Evolutionary conservation across 2,797 vertebrate species (phyloP), one percentile per base, ranked within the genome.

Genomic region (Tenualosa ilisha): DNA sequence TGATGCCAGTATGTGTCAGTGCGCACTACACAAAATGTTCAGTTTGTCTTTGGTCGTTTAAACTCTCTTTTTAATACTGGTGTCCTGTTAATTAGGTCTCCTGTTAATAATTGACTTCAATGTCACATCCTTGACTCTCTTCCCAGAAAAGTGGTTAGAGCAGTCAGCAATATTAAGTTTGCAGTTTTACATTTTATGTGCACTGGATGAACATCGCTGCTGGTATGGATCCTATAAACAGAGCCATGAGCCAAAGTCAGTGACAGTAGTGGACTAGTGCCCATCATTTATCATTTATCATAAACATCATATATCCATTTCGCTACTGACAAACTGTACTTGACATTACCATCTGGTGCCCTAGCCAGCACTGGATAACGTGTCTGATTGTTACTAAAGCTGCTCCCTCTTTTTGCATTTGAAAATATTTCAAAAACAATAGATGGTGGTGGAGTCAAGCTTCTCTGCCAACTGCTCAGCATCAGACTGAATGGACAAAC

Each of bases 21-120:
- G 50, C 24, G 59, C 22, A n/a, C 22, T 24, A 22, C 54, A 56
- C 54, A 20, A 56, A 56, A 4, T 56, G 15, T 46, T 4, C 46
- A 56, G 3, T 56, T 22, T 0, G 22, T 61, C 59, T 61, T 61
- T 8, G 9, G 22, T 84, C 88, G 86, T 75, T 49, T 56, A 20
- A 54, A 17, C 0, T 54, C 12, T 49, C 86, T 92, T 92, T 92
- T 92, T 92, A 92, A 93, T 81, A 82, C 43, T 65, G 53, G 68
- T 79, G 50, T 81, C 43, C 89, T 91, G 91, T 94, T 92, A 94
- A 93, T 93, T 84, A 90, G 53, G 81, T 79, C 26, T 81, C 37
- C 89, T 91, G 92, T 94, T 92, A 94, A 93, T 93, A 84, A 90
- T 94, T 94, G 93, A 94, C 93, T 84, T 85, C 89, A 37, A 86